Evolutionary conservation across 2,797 vertebrate species (phyloP).

Genomic region (Microtus obscurus): DNA sequence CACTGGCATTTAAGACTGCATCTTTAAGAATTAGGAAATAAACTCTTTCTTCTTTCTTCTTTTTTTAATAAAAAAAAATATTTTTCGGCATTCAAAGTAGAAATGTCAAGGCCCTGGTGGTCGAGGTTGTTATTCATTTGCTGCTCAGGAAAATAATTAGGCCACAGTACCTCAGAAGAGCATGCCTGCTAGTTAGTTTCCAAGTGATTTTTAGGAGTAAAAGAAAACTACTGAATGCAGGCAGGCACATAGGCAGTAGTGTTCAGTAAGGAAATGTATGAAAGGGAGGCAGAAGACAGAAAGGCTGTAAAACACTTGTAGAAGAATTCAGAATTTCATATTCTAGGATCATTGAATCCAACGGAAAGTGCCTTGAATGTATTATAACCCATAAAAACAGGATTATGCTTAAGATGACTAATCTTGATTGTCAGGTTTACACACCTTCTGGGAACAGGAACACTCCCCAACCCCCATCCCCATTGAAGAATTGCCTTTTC

Average conservation of each 20-base stretch:
- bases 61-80: neutral
- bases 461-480: too few relatives aligned
- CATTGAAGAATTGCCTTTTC: neutral
- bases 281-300: neutral
- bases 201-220: neutral
- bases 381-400: neutral
- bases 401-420: neutral
- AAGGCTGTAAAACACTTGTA: neutral
- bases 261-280: neutral
- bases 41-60: neutral
- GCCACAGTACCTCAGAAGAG: neutral
- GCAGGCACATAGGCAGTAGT: neutral
- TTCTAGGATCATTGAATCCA: neutral
- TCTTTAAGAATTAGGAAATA: conserved; percentile 23
- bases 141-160: neutral
- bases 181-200: neutral
- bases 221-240: neutral
- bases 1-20: neutral
- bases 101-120: neutral
- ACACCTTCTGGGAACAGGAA: neutral
- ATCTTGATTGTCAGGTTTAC: neutral
- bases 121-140: neutral
- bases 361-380: neutral
- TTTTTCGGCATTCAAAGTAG: conserved; percentile 28
- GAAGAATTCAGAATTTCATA: neutral